Percentiles rank a stretch among this genome's conserved stretches.
phyloP scores from a whole-genome alignment of 2,113 vertebrate genomes.

The Eulacestoma nigropectus region DNA sequence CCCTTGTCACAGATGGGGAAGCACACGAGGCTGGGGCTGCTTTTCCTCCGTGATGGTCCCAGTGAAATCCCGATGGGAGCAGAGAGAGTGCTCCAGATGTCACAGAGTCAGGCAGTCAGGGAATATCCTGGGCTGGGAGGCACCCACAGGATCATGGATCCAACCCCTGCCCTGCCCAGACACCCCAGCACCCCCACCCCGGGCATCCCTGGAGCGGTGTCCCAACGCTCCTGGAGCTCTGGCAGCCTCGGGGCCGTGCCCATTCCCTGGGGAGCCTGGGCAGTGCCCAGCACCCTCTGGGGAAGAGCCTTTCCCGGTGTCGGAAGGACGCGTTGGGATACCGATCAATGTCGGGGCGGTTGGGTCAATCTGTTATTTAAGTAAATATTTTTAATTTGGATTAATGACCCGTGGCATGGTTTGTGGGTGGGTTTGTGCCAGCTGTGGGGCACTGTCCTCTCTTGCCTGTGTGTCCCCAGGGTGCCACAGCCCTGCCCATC shows the following conservation, averaged over 20 bases:
- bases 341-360: rapidly evolving
- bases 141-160: background rate
- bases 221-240: background rate
- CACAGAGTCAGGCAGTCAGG: background rate
- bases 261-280: background rate
- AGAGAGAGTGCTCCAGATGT: no score
- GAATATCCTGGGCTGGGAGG: background rate
- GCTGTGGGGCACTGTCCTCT: rapidly evolving
- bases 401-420: rapidly evolving
- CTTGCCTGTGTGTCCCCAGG: rapidly evolving
- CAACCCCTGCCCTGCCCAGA: background rate
- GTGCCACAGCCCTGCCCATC: background rate
- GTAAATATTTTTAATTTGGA: no score
- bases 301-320: background rate
- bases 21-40: background rate
- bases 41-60: background rate
- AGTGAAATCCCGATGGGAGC: background rate
- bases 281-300: background rate
- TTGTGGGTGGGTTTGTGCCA: no score
- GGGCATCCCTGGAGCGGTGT: background rate
- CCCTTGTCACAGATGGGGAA: no score
- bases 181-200: background rate
- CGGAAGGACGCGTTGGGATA: background rate
- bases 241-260: rapidly evolving
- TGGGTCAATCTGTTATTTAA: background rate